A percentile compares a stretch with the other conserved stretches of the same genome.
Evolutionary conservation across 2,113 vertebrate species (phyloP).

Genomic region (Cacatua alba): DNA sequence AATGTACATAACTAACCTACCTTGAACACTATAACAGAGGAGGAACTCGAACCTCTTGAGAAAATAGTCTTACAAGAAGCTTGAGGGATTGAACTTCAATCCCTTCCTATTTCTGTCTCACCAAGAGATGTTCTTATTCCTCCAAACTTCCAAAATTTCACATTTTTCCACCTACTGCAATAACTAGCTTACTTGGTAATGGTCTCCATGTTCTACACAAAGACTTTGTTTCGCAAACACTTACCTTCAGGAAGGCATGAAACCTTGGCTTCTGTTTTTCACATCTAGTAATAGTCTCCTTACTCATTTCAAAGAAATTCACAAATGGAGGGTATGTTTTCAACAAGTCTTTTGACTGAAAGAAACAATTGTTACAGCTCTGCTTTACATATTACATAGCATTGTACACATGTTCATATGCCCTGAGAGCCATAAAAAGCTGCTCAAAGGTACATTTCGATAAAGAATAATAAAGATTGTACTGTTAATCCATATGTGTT

Average conservation of each 20-base stretch:
- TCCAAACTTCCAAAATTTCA: background rate
- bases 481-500: background rate
- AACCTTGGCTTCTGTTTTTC: slow-evolving; percentile 97
- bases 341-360: slow-evolving; percentile 92
- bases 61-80: background rate
- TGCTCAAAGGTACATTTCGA: slow-evolving; percentile 17
- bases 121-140: background rate
- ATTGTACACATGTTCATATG: background rate
- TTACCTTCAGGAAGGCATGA: slow-evolving; percentile 97
- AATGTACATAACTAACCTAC: background rate
- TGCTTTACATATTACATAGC: background rate
- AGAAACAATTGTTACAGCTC: slow-evolving; percentile 38
- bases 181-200: background rate
- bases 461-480: background rate
- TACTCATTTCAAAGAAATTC: slow-evolving; percentile 99
- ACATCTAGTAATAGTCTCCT: slow-evolving; percentile 93
- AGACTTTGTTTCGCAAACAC: background rate
- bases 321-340: slow-evolving; percentile 96
- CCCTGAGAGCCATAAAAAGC: slow-evolving; percentile 7
- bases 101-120: background rate
- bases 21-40: background rate
- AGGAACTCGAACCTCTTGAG: background rate
- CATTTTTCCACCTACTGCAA: background rate
- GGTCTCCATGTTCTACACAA: background rate
- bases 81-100: background rate